These are phyloP conservation scores for Thryonomys swinderianus DNA, from an alignment of 2,113 vertebrate genomes.

Conservation along the genomic window DNA sequence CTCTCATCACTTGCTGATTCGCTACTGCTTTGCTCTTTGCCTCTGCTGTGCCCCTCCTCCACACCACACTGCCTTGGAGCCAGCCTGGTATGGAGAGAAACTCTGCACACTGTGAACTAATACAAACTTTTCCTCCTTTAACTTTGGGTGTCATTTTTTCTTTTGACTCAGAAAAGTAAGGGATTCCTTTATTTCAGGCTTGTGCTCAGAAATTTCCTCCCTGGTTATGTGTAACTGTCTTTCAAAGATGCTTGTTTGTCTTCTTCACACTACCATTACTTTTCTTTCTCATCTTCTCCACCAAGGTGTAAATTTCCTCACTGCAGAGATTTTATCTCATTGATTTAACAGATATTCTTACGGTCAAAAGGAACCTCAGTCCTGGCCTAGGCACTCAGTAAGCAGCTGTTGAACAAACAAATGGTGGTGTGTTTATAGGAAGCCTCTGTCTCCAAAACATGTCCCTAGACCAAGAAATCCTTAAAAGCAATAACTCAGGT, in stretches of 20 bases:
- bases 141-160: background rate
- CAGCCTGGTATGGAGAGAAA: background rate
- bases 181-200: background rate
- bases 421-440: background rate
- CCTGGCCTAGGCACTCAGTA: fast-evolving
- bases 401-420: background rate
- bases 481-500: background rate
- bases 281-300: background rate
- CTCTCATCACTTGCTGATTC: background rate
- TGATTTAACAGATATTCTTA: background rate
- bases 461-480: background rate
- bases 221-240: fast-evolving
- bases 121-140: background rate
- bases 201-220: background rate
- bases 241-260: fast-evolving
- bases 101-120: background rate
- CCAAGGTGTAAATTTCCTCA: background rate
- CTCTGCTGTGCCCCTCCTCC: background rate
- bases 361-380: too few species aligned
- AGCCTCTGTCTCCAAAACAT: background rate
- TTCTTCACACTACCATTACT: fast-evolving
- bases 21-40: background rate
- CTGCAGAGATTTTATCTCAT: background rate
- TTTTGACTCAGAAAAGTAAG: background rate
- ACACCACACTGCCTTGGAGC: background rate